Percentiles rank a stretch among this genome's conserved stretches.
Evolutionary conservation across 2,888 invertebrate species (phyloP).

Genomic region (Protonemura montana): DNA sequence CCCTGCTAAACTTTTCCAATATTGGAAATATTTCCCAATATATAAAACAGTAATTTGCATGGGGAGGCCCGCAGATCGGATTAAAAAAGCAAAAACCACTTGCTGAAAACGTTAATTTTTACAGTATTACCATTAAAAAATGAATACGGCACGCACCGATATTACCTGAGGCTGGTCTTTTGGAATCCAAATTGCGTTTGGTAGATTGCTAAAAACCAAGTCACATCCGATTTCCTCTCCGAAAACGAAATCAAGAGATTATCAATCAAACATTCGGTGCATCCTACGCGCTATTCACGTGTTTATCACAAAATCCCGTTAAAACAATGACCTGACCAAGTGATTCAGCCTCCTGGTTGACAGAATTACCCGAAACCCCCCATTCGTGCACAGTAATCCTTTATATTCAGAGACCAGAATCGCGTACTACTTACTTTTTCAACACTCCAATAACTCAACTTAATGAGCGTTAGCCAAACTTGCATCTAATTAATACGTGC

Average conservation of each 20-base stretch:
- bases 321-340: background rate
- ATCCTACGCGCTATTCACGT: background rate
- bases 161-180: too few relatives aligned
- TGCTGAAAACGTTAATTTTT: too few relatives aligned
- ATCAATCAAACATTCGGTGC: background rate
- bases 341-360: background rate
- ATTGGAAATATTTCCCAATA: background rate
- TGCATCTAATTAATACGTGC: slow-evolving; percentile 22
- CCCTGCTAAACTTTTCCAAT: background rate
- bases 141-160: too few relatives aligned
- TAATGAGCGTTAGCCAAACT: slow-evolving; percentile 16
- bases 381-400: slow-evolving; percentile 21
- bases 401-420: background rate
- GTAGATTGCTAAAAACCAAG: too few relatives aligned
- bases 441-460: slow-evolving; percentile 12
- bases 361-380: background rate
- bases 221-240: too few relatives aligned
- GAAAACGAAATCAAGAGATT: too few relatives aligned
- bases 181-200: too few relatives aligned
- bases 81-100: too few relatives aligned
- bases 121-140: too few relatives aligned
- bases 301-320: background rate
- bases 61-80: background rate
- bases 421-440: slow-evolving; percentile 2
- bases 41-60: background rate